Percentiles rank a stretch among this genome's conserved stretches.
Evolutionary conservation across 2,888 invertebrate genomes (phyloP).

Genomic region (Apamea crenata): DNA sequence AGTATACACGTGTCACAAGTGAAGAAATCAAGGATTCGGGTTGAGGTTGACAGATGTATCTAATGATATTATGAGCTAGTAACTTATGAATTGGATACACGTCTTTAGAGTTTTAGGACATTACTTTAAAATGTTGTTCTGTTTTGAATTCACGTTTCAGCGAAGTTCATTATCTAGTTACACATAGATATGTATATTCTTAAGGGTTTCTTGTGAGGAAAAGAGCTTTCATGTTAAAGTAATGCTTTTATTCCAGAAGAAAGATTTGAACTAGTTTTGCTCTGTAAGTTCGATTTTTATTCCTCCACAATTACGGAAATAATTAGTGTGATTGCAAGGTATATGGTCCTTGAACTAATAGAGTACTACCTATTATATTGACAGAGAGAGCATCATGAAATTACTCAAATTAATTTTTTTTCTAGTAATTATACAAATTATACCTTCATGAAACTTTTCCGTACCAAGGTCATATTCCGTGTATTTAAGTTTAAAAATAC

Average conservation of each 20-base stretch:
- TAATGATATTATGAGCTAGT: constrained; percentile 51
- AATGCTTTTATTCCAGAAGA: not conserved
- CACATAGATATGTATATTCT: not conserved
- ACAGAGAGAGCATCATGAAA: not conserved
- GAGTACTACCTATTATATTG: not conserved
- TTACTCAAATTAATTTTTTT: not conserved
- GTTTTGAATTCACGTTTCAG: not conserved
- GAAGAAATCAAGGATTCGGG: constrained; percentile 70
- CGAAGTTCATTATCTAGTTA: not conserved
- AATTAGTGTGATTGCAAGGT: not conserved
- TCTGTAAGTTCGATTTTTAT: not conserved
- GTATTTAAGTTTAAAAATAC: not conserved
- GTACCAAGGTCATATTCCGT: not conserved
- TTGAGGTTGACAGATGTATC: constrained; percentile 58
- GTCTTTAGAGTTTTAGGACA: not conserved
- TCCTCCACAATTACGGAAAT: not conserved
- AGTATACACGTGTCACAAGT: constrained; percentile 62
- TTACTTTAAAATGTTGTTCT: not conserved
- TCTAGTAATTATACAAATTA: not conserved
- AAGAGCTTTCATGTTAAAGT: not conserved
- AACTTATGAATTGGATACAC: constrained; percentile 36
- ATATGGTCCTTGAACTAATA: not conserved
- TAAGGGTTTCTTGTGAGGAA: not conserved
- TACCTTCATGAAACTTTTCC: not conserved
- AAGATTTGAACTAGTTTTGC: not conserved